Conservation (phyloP, 2,797 vertebrate genomes). For the Cryptoblepharus egeriae region DNA sequence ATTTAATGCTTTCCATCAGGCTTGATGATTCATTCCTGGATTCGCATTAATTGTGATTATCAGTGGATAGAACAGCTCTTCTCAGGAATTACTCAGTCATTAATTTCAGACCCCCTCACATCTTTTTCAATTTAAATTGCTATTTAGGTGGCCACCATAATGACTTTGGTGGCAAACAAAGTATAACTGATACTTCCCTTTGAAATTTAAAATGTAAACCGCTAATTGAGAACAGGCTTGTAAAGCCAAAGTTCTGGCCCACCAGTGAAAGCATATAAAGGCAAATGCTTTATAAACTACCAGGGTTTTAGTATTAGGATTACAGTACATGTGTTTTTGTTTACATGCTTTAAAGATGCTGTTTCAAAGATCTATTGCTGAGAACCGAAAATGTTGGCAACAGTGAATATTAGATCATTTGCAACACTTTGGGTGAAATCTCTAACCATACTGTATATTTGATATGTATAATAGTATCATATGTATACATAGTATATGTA, state of each 20-base stretch:
- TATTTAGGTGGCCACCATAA: slow-evolving; percentile 3
- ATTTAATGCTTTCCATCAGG: neutral
- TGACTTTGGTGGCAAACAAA: slow-evolving; percentile 11
- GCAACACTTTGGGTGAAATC: neutral
- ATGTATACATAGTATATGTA: no score
- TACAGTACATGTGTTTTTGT: neutral
- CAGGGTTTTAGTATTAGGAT: neutral
- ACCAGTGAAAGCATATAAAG: slow-evolving; percentile 9
- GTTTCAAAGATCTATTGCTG: slow-evolving; percentile 6
- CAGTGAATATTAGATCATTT: neutral
- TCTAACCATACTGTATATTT: neutral
- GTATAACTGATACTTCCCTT: slow-evolving; percentile 7
- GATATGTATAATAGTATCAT: no score
- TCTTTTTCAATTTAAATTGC: slow-evolving; percentile 27
- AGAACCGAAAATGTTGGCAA: neutral
- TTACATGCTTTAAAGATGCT: neutral
- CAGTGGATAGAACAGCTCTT: neutral
- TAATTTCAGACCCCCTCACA: neutral
- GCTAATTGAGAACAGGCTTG: slow-evolving; percentile 13
- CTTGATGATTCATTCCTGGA: neutral
- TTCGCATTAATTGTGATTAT: slow-evolving; percentile 17
- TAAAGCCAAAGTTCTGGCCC: neutral
- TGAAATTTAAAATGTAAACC: neutral
- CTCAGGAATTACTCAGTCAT: neutral
- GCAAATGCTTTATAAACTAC: neutral